Percentiles rank a stretch among this genome's conserved stretches.
Evolutionary conservation across 2,113 vertebrate genomes (phyloP).

Genomic region (Tragelaphus buxtoni): DNA sequence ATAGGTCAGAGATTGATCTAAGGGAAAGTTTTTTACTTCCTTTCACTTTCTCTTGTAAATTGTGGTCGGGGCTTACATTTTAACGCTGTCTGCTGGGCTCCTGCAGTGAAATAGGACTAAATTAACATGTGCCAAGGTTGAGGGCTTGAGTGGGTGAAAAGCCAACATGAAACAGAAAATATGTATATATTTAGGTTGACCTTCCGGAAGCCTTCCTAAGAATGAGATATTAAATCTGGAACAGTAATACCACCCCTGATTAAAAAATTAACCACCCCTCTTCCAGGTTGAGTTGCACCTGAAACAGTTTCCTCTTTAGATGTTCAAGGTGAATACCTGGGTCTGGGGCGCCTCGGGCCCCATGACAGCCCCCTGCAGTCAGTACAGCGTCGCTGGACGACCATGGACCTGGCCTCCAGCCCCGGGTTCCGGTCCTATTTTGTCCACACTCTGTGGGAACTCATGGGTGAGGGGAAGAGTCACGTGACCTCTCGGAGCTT

Average conservation of each 20-base stretch:
- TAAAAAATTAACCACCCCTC: slow-evolving; percentile 36
- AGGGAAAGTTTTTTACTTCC: slow-evolving; percentile 54
- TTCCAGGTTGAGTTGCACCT: not conserved
- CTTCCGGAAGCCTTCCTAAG: slow-evolving; percentile 36
- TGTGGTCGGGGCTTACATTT: slow-evolving; percentile 25
- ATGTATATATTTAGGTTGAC: slow-evolving; percentile 62
- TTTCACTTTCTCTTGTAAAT: slow-evolving; percentile 55
- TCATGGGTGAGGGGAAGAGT: not conserved
- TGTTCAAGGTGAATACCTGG: not conserved
- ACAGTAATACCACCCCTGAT: slow-evolving; percentile 17
- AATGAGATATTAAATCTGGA: slow-evolving; percentile 38
- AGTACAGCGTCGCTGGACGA: fast-evolving
- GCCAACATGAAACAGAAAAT: slow-evolving; percentile 52
- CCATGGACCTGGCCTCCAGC: not conserved
- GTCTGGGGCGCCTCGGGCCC: not conserved
- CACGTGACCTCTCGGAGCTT: not conserved
- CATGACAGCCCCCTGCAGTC: not conserved
- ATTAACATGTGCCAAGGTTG: slow-evolving; percentile 65
- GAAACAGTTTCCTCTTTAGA: not conserved
- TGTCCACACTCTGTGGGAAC: not conserved
- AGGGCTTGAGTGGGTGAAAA: slow-evolving; percentile 59
- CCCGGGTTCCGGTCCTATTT: not conserved
- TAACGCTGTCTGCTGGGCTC: slow-evolving; percentile 24
- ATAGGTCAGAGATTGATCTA: slow-evolving; percentile 69
- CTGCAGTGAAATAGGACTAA: slow-evolving; percentile 54